Evolutionary conservation across 2,888 invertebrate species (phyloP).

Genomic region (Limnephilus auricula): DNA sequence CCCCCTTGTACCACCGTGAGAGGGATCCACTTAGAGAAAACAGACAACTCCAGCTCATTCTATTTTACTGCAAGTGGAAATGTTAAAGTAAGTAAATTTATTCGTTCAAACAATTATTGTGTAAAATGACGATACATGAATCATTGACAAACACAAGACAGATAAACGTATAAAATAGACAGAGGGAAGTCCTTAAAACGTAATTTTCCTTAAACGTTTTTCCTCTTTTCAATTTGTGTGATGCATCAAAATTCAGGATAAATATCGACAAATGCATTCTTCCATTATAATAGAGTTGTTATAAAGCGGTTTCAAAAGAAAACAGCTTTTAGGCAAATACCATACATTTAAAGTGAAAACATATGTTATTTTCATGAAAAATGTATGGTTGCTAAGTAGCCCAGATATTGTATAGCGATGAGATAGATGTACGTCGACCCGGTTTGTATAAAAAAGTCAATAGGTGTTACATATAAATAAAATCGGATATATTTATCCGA

Average conservation of each 20-base stretch:
- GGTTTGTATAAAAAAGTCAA: too few relatives aligned
- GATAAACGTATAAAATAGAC: background rate
- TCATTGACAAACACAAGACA: background rate
- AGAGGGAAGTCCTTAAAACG: background rate
- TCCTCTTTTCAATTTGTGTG: background rate
- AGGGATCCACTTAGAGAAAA: constrained; percentile 47
- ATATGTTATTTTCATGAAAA: too few relatives aligned
- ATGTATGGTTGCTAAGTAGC: too few relatives aligned
- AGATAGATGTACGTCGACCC: too few relatives aligned
- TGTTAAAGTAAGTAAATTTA: constrained; percentile 56
- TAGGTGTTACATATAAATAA: too few relatives aligned
- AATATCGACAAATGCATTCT: background rate
- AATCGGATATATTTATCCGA: too few relatives aligned
- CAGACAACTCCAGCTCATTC: constrained; percentile 23
- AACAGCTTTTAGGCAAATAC: too few relatives aligned
- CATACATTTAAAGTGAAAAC: too few relatives aligned
- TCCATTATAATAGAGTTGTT: background rate
- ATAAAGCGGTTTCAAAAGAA: background rate
- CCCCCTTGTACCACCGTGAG: constrained; percentile 55
- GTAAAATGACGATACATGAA: background rate
- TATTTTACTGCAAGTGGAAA: constrained; percentile 54
- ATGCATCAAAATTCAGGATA: background rate
- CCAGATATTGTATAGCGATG: too few relatives aligned
- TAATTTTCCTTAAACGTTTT: background rate
- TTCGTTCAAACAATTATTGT: background rate